Evolutionary conservation across 2,888 invertebrate species (phyloP).

Genomic region (Morinoia aosen): DNA sequence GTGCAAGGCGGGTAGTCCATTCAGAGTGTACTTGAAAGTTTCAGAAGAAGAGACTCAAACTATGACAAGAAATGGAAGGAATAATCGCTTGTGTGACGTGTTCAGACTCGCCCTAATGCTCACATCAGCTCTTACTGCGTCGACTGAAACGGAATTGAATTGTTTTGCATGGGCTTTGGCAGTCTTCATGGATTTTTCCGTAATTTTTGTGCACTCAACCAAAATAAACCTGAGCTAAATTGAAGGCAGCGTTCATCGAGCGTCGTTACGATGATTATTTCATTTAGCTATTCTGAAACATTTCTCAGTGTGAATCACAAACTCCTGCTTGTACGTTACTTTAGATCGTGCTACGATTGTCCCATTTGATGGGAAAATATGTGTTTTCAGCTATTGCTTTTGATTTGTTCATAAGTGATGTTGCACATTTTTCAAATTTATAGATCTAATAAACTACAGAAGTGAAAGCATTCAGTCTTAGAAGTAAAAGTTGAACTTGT

Average conservation of each 20-base stretch:
- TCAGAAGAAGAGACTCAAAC: not conserved
- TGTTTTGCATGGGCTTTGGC: not conserved
- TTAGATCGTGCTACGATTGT: no score
- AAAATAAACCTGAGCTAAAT: not conserved
- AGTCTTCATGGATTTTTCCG: not conserved
- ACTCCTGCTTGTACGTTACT: not conserved
- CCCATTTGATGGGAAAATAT: no score
- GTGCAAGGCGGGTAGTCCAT: not conserved
- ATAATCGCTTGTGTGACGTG: not conserved
- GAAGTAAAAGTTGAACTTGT: not conserved
- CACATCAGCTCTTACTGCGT: not conserved
- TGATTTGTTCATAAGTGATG: no score
- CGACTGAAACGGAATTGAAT: not conserved
- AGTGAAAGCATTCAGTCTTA: no score
- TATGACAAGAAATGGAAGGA: not conserved
- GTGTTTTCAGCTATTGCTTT: no score
- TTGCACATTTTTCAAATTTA: no score
- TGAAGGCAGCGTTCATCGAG: not conserved
- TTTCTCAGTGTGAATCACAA: not conserved
- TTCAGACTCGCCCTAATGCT: not conserved
- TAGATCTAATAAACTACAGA: no score
- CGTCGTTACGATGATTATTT: not conserved
- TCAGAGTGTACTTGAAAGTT: not conserved
- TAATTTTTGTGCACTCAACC: not conserved
- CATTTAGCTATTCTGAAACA: not conserved